Conservation (phyloP, 2,888 invertebrate genomes). For the Saturnia japonica region DNA sequence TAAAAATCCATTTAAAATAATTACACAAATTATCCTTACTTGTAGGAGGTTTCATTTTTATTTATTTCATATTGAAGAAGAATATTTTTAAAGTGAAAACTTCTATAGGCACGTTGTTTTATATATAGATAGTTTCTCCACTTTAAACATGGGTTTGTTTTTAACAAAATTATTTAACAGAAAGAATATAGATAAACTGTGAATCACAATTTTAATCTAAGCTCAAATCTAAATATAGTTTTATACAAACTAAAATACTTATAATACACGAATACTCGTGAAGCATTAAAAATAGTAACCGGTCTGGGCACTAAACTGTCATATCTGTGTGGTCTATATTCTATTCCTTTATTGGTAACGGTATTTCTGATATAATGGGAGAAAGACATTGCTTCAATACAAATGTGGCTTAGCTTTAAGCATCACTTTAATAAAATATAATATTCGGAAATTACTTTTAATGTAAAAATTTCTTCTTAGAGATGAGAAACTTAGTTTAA, state of each 20-base stretch:
- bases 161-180: neutral
- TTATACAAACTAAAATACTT: neutral
- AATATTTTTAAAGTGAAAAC: too few species aligned
- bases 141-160: too few species aligned
- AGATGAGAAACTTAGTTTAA: neutral
- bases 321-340: constrained; percentile 6
- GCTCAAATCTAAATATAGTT: too few species aligned
- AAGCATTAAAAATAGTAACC: neutral
- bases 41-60: too few species aligned
- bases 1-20: neutral
- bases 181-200: neutral
- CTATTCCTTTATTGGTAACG: constrained; percentile 12
- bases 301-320: neutral
- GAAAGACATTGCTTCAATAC: constrained; percentile 28
- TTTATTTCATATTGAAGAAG: too few species aligned
- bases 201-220: too few species aligned
- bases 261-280: neutral
- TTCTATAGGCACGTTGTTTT: too few species aligned
- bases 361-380: constrained; percentile 31
- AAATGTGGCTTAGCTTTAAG: neutral
- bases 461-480: neutral
- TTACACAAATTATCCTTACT: neutral
- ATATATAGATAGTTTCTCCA: too few species aligned
- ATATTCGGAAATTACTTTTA: neutral
- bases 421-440: neutral